phyloP scores from a whole-genome alignment of 2,888 invertebrate genomes.

The Dromius quadrimaculatus region DNA sequence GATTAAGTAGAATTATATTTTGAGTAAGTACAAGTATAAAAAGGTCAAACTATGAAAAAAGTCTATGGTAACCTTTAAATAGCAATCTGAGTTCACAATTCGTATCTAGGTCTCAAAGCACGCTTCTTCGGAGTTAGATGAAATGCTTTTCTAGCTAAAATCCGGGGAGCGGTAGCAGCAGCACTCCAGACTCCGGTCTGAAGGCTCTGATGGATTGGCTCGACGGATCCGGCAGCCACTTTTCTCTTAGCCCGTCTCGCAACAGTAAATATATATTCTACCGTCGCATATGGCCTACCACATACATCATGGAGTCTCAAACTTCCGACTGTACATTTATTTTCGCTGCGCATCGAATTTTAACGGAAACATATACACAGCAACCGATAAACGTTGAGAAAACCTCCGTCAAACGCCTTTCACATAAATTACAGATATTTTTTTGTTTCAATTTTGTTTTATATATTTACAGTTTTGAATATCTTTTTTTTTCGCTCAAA shows the following conservation, averaged over 20 bases:
- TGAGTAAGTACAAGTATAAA: too few species aligned
- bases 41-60: too few species aligned
- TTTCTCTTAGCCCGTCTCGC: conserved; percentile 23
- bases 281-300: conserved; percentile 4
- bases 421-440: neutral
- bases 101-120: neutral
- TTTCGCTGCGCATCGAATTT: conserved; percentile 27
- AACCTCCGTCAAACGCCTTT: neutral
- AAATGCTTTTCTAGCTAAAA: conserved; percentile 6
- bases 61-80: too few species aligned
- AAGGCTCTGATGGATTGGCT: conserved; percentile 42
- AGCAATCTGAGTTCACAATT: too few species aligned
- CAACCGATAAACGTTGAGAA: neutral
- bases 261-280: conserved; percentile 44
- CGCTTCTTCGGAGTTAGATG: conserved; percentile 22
- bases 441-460: too few species aligned
- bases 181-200: too few species aligned
- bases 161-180: neutral
- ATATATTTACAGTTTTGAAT: too few species aligned
- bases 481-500: too few species aligned
- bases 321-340: conserved; percentile 40
- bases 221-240: conserved; percentile 40
- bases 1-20: too few species aligned
- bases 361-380: conserved; percentile 11
- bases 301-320: conserved; percentile 38